These are phyloP conservation scores for Lingula anatina DNA, from an alignment of 2,888 invertebrate genomes.

Conservation along the genomic window DNA sequence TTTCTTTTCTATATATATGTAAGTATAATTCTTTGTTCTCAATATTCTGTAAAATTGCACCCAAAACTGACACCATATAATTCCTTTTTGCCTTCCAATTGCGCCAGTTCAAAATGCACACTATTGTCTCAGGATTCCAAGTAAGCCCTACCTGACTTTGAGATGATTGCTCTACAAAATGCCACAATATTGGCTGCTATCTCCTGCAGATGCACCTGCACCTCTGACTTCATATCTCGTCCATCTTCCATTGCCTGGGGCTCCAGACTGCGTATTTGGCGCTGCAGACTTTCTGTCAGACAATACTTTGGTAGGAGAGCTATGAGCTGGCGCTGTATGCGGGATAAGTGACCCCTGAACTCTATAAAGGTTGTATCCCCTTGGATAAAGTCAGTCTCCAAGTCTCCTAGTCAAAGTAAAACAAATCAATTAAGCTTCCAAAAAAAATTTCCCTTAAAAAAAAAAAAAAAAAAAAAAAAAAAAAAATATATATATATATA, in stretches of 20 bases:
- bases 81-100: too few relatives aligned
- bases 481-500: too few relatives aligned
- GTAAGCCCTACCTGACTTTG: constrained; percentile 26
- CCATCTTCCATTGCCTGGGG: constrained; percentile 17
- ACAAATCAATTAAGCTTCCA: not conserved
- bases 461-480: too few relatives aligned
- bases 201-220: constrained; percentile 34
- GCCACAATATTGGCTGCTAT: constrained; percentile 44
- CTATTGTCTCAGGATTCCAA: too few relatives aligned
- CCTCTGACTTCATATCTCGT: constrained; percentile 21
- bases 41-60: not conserved
- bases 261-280: constrained; percentile 28
- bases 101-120: too few relatives aligned
- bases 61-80: not conserved
- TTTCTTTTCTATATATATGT: too few relatives aligned
- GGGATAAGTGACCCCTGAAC: constrained; percentile 52
- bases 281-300: constrained; percentile 32
- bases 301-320: constrained; percentile 68
- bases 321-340: constrained; percentile 71
- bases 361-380: constrained; percentile 37
- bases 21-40: too few relatives aligned
- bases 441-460: too few relatives aligned
- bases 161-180: constrained; percentile 38
- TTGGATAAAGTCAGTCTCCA: constrained; percentile 17
- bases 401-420: constrained; percentile 12